phyloP scores from a whole-genome alignment of 2,797 vertebrate species.

The Cryptoblepharus egeriae region DNA sequence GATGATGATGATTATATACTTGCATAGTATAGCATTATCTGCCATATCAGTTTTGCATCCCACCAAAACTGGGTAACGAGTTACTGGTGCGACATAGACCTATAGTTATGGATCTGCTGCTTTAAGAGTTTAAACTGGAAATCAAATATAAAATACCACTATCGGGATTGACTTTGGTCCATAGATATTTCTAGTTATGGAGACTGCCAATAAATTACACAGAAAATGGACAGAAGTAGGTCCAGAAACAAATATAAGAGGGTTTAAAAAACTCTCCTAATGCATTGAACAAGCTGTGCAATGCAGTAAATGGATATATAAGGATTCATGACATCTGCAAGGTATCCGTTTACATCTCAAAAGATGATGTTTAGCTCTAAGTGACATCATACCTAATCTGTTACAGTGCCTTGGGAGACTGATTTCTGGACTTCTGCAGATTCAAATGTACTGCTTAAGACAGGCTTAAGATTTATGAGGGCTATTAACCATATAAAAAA shows the following conservation, averaged over 20 bases:
- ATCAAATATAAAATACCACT: slow-evolving; percentile 19
- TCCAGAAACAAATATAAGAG: neutral
- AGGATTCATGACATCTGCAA: slow-evolving; percentile 34
- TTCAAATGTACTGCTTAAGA: neutral
- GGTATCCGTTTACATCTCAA: neutral
- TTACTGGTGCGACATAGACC: too few relatives aligned
- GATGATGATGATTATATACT: too few relatives aligned
- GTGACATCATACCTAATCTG: slow-evolving; percentile 21
- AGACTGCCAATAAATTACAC: neutral
- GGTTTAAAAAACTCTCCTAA: neutral
- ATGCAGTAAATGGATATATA: slow-evolving; percentile 10
- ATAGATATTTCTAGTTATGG: neutral
- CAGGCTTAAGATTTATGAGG: slow-evolving; percentile 28
- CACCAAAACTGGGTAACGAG: too few relatives aligned
- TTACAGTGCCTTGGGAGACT: neutral
- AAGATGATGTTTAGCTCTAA: slow-evolving; percentile 2
- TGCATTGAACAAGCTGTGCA: neutral
- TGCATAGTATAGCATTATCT: too few relatives aligned
- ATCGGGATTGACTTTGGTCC: neutral
- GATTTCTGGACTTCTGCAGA: neutral
- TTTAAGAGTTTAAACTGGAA: slow-evolving; percentile 8
- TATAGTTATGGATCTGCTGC: too few relatives aligned
- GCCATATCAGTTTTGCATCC: too few relatives aligned
- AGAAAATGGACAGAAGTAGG: neutral
- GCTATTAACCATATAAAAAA: slow-evolving; percentile 38